phyloP scores from a whole-genome alignment of 2,797 vertebrate genomes.

The Characodon lateralis region DNA sequence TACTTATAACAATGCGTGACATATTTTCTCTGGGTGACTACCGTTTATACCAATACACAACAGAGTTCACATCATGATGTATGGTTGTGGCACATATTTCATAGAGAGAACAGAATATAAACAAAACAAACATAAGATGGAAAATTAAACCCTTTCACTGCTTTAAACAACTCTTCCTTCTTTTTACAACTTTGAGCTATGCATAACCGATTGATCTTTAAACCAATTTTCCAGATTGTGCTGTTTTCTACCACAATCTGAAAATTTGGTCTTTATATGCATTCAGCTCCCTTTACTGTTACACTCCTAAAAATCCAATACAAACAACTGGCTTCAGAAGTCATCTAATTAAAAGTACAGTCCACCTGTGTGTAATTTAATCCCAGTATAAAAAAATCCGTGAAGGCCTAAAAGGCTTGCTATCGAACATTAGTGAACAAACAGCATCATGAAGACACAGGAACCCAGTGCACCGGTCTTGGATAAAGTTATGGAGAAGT shows the following conservation, averaged over 20 bases:
- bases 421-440: too few relatives aligned
- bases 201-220: slow-evolving; percentile 38
- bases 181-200: slow-evolving; percentile 20
- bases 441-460: too few relatives aligned
- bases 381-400: neutral
- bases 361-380: neutral
- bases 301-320: neutral
- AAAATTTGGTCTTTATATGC: too few relatives aligned
- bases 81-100: slow-evolving; percentile 18
- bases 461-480: too few relatives aligned
- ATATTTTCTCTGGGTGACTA: slow-evolving; percentile 7
- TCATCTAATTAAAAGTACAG: neutral
- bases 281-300: too few relatives aligned
- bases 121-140: slow-evolving; percentile 26
- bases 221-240: slow-evolving; percentile 12
- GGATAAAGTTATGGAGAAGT: too few relatives aligned
- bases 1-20: slow-evolving; percentile 9
- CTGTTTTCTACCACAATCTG: too few relatives aligned
- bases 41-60: slow-evolving; percentile 5
- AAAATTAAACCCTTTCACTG: slow-evolving; percentile 21
- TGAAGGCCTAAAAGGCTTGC: neutral
- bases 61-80: slow-evolving; percentile 23
- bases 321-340: neutral
- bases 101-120: slow-evolving; percentile 10
- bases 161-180: slow-evolving; percentile 10